Conservation (phyloP, 2,113 vertebrate genomes). For the Spea multiplicata region DNA sequence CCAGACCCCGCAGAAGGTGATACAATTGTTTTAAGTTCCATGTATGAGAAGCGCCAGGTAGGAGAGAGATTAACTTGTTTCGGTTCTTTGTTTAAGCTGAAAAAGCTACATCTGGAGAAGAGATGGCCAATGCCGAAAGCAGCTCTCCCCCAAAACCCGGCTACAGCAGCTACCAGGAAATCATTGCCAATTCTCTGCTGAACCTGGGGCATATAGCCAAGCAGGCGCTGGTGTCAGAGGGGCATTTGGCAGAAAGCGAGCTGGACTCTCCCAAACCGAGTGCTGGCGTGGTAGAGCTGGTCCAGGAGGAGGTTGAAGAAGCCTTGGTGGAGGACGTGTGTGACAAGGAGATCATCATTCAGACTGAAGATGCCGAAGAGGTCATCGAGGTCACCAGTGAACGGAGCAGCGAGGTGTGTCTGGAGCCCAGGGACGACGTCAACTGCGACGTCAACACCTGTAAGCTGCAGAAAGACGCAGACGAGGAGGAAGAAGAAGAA, state of each 20-base stretch:
- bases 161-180: constrained; percentile 76
- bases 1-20: constrained; percentile 65
- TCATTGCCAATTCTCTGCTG: constrained; percentile 83
- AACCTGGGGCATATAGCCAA: constrained; percentile 76
- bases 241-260: constrained; percentile 53
- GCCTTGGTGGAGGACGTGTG: constrained; percentile 64
- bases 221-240: constrained; percentile 61
- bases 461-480: constrained; percentile 55
- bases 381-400: constrained; percentile 67
- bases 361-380: constrained; percentile 66
- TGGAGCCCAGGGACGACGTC: constrained; percentile 39
- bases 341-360: constrained; percentile 68
- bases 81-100: constrained; percentile 52
- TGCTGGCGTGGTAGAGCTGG: constrained; percentile 50
- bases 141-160: constrained; percentile 61
- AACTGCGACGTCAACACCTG: constrained; percentile 54
- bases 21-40: constrained; percentile 4
- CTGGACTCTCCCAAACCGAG: constrained; percentile 55
- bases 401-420: constrained; percentile 58
- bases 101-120: constrained; percentile 56
- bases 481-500: constrained; percentile 58
- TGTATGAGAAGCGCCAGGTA: neutral
- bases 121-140: constrained; percentile 39
- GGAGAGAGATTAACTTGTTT: neutral
- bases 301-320: constrained; percentile 59